Conservation (phyloP, 2,113 vertebrate species). For the Octodon degus region DNA sequence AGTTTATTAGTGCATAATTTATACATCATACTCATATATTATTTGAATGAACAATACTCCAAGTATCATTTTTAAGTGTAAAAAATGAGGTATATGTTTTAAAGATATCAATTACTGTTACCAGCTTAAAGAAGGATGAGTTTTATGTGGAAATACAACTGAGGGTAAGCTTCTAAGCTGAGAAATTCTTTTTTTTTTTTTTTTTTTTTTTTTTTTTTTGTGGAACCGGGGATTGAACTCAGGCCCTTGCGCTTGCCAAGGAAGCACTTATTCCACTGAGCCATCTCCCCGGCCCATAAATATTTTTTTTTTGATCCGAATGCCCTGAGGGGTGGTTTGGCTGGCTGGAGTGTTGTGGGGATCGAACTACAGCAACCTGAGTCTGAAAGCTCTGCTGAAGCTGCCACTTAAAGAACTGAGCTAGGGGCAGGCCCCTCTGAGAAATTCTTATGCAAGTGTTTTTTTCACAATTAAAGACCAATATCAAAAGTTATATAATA, state of each 20-base stretch:
- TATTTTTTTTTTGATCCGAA: too few species aligned
- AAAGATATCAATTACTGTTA: background rate
- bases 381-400: too few species aligned
- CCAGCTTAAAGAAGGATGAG: background rate
- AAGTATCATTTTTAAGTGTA: background rate
- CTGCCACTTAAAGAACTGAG: too few species aligned
- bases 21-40: background rate
- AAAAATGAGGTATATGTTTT: background rate
- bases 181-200: background rate
- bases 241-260: too few species aligned
- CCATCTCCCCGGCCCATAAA: too few species aligned
- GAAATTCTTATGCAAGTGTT: background rate
- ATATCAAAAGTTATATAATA: background rate
- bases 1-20: background rate
- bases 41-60: background rate
- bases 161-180: background rate
- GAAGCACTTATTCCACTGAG: too few species aligned
- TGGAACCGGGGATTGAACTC: too few species aligned
- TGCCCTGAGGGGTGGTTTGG: too few species aligned
- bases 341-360: too few species aligned
- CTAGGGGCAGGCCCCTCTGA: too few species aligned
- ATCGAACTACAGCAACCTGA: too few species aligned
- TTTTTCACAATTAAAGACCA: constrained; percentile 11
- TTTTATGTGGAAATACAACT: background rate
- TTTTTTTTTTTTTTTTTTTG: too few species aligned